Conservation (phyloP, 2,888 invertebrate genomes). For the Tetragonula carbonaria region DNA sequence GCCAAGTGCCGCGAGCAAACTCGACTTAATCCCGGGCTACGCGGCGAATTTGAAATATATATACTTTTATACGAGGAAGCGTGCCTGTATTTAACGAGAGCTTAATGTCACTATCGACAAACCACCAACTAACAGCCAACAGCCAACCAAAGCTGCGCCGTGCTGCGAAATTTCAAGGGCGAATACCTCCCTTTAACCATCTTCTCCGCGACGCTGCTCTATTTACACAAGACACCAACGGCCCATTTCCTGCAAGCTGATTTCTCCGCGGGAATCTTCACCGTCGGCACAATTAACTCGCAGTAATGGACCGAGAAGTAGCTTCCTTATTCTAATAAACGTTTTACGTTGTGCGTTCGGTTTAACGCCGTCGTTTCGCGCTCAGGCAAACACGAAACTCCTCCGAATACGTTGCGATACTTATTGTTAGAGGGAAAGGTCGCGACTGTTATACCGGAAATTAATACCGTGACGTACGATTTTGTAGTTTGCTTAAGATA, state of each 20-base stretch:
- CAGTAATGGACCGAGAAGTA: conserved; percentile 29
- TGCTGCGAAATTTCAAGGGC: conserved; percentile 47
- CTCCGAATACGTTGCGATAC: neutral
- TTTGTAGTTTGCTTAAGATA: neutral
- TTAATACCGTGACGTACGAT: neutral
- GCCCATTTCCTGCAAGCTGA: conserved; percentile 23
- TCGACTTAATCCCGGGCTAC: conserved; percentile 37
- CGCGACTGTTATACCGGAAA: neutral
- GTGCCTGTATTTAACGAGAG: conserved; percentile 39
- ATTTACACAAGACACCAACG: conserved; percentile 36
- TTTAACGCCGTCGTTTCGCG: neutral
- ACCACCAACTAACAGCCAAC: neutral
- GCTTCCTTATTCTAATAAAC: conserved; percentile 35
- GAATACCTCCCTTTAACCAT: conserved; percentile 17
- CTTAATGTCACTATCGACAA: conserved; percentile 52
- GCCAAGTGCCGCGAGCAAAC: conserved; percentile 21
- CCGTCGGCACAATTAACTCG: conserved; percentile 38
- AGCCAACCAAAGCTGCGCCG: neutral
- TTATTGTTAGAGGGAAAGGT: neutral
- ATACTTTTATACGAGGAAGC: conserved; percentile 43
- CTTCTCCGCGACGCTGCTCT: conserved; percentile 37
- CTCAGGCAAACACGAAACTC: neutral
- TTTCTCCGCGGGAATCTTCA: conserved; percentile 37
- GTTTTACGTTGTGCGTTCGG: neutral
- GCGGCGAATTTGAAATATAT: conserved; percentile 48